These are phyloP conservation scores for Athetis lepigone DNA, from an alignment of 2,888 invertebrate genomes.

Conservation along the genomic window DNA sequence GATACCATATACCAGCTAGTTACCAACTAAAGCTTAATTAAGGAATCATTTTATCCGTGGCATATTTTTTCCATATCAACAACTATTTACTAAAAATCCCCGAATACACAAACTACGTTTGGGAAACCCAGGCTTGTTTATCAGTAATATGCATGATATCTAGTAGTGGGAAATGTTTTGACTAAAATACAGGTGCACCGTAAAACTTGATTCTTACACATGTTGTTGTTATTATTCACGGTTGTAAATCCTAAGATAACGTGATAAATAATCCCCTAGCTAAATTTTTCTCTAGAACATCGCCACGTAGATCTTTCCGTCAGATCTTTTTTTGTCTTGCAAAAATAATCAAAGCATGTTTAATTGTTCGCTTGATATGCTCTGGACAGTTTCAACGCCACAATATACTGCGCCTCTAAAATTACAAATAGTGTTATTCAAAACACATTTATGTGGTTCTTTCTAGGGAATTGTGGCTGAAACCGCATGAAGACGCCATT, in stretches of 20 bases:
- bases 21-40: conserved; percentile 6
- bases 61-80: conserved; percentile 4
- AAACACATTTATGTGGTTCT: conserved; percentile 64
- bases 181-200: conserved; percentile 29
- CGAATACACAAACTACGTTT: conserved; percentile 12
- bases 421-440: conserved; percentile 77
- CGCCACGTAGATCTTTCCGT: conserved; percentile 64
- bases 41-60: conserved; percentile 1
- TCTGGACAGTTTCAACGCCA: conserved; percentile 77
- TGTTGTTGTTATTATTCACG: conserved; percentile 45
- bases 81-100: conserved; percentile 14
- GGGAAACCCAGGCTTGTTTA: conserved; percentile 38
- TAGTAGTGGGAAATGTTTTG: conserved; percentile 15
- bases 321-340: conserved; percentile 78
- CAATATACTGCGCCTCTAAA: conserved; percentile 65
- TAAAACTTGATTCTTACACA: conserved; percentile 38
- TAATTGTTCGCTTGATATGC: conserved; percentile 80
- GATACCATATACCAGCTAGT: conserved; percentile 15
- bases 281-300: conserved; percentile 44
- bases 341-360: conserved; percentile 79
- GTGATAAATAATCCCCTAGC: conserved; percentile 37
- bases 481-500: conserved; percentile 42
- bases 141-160: conserved; percentile 15
- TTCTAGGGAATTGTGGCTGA: conserved; percentile 54
- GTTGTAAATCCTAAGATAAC: conserved; percentile 54